A percentile compares a stretch with the other conserved stretches of the same genome.
Evolutionary conservation across 2,113 vertebrate species (phyloP).

Genomic region (Speoplatyrhinus poulsoni): DNA sequence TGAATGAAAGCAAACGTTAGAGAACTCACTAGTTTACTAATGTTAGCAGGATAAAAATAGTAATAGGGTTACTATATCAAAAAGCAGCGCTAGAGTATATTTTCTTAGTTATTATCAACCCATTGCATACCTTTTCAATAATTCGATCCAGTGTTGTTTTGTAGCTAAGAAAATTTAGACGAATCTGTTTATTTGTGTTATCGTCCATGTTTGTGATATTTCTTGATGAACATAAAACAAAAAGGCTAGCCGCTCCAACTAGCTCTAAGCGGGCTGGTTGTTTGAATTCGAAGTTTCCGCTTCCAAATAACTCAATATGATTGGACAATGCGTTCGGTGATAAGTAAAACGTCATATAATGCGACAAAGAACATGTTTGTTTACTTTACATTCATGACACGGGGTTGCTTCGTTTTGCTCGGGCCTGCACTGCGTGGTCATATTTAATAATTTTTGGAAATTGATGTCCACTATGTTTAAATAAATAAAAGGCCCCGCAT

Average conservation of each 20-base stretch:
- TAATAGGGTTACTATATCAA: no score
- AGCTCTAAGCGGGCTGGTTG: background rate
- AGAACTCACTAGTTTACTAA: background rate
- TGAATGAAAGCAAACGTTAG: background rate
- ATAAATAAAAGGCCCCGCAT: background rate
- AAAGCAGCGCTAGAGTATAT: background rate
- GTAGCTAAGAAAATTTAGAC: conserved; percentile 33
- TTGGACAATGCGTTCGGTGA: conserved; percentile 32
- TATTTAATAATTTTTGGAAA: background rate
- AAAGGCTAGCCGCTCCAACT: background rate
- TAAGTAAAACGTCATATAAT: background rate
- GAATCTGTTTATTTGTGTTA: accelerated
- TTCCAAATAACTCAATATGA: conserved; percentile 26
- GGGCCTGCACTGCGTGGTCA: background rate
- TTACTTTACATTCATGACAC: background rate
- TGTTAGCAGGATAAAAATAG: no score
- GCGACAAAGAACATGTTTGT: background rate
- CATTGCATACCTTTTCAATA: conserved; percentile 58
- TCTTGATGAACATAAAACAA: background rate
- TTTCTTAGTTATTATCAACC: background rate
- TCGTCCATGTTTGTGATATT: conserved; percentile 23
- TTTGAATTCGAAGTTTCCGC: conserved; percentile 29
- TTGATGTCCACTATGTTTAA: background rate
- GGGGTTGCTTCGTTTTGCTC: no score
- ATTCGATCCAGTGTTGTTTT: conserved; percentile 57